These are phyloP conservation scores for Brachirus orientalis DNA, from an alignment of 2,113 vertebrate genomes.

Conservation along the genomic window DNA sequence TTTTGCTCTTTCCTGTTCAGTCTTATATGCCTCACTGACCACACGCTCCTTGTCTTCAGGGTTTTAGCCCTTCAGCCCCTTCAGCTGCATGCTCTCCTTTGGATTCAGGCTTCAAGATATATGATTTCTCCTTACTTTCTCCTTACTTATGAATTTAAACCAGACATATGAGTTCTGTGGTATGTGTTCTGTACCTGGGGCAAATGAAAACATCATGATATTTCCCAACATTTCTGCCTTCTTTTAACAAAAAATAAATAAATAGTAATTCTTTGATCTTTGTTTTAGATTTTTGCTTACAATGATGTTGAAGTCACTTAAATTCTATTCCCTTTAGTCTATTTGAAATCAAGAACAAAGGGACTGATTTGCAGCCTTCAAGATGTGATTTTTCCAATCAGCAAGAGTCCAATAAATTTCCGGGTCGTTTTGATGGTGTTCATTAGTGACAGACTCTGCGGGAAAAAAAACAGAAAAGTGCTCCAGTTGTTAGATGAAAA, in stretches of 20 bases:
- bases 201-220: too few species aligned
- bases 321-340: slow-evolving; percentile 53
- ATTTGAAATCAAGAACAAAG: slow-evolving; percentile 71
- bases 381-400: slow-evolving; percentile 69
- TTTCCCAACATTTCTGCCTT: slow-evolving; percentile 16
- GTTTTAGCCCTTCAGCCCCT: too few species aligned
- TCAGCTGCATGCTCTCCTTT: too few species aligned
- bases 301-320: slow-evolving; percentile 57
- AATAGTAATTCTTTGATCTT: slow-evolving; percentile 58
- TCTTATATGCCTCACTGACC: too few species aligned
- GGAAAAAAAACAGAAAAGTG: slow-evolving; percentile 47
- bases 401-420: slow-evolving; percentile 56
- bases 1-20: too few species aligned
- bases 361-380: slow-evolving; percentile 65
- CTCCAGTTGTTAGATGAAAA: slow-evolving; percentile 47
- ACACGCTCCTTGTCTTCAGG: too few species aligned
- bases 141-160: too few species aligned
- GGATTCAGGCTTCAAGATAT: too few species aligned
- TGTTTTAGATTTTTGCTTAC: slow-evolving; percentile 46
- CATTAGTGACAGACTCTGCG: slow-evolving; percentile 17
- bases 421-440: slow-evolving; percentile 51
- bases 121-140: too few species aligned
- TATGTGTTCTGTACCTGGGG: too few species aligned
- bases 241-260: slow-evolving; percentile 51
- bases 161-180: too few species aligned